Percentiles rank a stretch among this genome's conserved stretches.
Conservation (phyloP, 2,888 invertebrate species). For the Lissocephala sabroskyi region DNA sequence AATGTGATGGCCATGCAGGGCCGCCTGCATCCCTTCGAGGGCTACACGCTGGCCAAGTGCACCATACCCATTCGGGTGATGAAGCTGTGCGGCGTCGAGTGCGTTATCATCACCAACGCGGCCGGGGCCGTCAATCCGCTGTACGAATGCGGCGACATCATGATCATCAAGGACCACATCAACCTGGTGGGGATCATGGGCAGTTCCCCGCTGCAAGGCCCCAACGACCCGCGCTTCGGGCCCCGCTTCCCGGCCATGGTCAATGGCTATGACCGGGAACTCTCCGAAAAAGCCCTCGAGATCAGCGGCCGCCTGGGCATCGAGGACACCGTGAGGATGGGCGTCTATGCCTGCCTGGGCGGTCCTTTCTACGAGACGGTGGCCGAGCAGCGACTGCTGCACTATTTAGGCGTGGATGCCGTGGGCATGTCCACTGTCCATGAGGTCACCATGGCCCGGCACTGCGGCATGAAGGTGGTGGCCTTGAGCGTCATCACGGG, state of each 20-base stretch:
- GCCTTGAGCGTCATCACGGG: slow-evolving; percentile 95
- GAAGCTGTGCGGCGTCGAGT: slow-evolving; percentile 92
- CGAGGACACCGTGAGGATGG: slow-evolving; percentile 82
- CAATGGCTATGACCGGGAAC: slow-evolving; percentile 84
- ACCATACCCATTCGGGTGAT: slow-evolving; percentile 96
- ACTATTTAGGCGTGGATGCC: slow-evolving; percentile 86
- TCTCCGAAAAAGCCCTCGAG: slow-evolving; percentile 80
- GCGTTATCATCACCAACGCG: slow-evolving; percentile 94
- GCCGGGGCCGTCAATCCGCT: slow-evolving; percentile 93
- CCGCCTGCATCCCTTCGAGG: slow-evolving; percentile 96
- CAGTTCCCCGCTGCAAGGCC: slow-evolving; percentile 92
- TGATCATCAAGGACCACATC: slow-evolving; percentile 97
- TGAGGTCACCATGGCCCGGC: slow-evolving; percentile 90
- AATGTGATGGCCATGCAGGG: slow-evolving; percentile 97
- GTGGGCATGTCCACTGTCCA: slow-evolving; percentile 87
- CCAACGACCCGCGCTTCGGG: slow-evolving; percentile 94
- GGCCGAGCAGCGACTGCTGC: slow-evolving; percentile 88
- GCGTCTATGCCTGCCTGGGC: slow-evolving; percentile 93
- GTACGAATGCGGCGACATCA: slow-evolving; percentile 93
- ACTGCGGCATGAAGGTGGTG: slow-evolving; percentile 91
- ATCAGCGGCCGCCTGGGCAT: slow-evolving; percentile 82
- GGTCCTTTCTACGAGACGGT: slow-evolving; percentile 97
- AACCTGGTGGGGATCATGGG: slow-evolving; percentile 97
- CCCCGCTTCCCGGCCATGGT: slow-evolving; percentile 93
- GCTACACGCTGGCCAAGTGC: slow-evolving; percentile 92